phyloP scores from a whole-genome alignment of 2,888 invertebrate genomes.

The Plagodis pulveraria region DNA sequence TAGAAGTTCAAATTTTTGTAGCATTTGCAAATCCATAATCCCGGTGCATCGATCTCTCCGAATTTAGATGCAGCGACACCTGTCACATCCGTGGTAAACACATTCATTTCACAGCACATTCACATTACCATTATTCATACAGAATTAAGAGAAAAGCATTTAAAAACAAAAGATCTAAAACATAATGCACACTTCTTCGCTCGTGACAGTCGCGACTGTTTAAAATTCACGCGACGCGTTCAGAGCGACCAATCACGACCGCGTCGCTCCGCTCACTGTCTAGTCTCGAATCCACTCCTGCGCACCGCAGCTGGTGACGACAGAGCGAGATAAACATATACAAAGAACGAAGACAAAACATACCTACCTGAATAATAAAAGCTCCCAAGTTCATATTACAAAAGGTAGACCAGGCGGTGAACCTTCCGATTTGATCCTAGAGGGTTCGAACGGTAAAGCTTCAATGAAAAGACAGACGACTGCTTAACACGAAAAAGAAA shows the following conservation, averaged over 20 bases:
- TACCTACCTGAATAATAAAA: slow-evolving; percentile 78
- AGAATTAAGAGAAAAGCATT: slow-evolving; percentile 32
- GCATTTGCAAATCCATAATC: slow-evolving; percentile 43
- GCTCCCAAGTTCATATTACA: slow-evolving; percentile 63
- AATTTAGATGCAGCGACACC: slow-evolving; percentile 58
- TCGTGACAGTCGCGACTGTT: slow-evolving; percentile 70
- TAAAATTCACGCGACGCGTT: slow-evolving; percentile 64
- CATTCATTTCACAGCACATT: slow-evolving; percentile 47
- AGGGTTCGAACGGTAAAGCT: slow-evolving; percentile 38
- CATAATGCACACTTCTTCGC: slow-evolving; percentile 60
- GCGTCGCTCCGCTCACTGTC: slow-evolving; percentile 80
- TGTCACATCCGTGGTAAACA: slow-evolving; percentile 52
- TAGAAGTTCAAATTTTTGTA: slow-evolving; percentile 34
- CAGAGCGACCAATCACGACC: slow-evolving; percentile 72
- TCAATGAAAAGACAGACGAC: slow-evolving; percentile 22
- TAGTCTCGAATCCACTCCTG: slow-evolving; percentile 74
- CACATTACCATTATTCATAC: slow-evolving; percentile 49
- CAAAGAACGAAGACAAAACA: slow-evolving; percentile 55
- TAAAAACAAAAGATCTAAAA: slow-evolving; percentile 49
- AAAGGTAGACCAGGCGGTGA: slow-evolving; percentile 60
- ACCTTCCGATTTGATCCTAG: slow-evolving; percentile 54
- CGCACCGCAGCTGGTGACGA: slow-evolving; percentile 66
- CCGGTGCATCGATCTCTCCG: slow-evolving; percentile 51
- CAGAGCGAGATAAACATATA: slow-evolving; percentile 55
- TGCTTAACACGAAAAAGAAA: not conserved